Evolutionary conservation across 2,113 vertebrate species (phyloP).

Genomic region (Aphelocoma coerulescens): DNA sequence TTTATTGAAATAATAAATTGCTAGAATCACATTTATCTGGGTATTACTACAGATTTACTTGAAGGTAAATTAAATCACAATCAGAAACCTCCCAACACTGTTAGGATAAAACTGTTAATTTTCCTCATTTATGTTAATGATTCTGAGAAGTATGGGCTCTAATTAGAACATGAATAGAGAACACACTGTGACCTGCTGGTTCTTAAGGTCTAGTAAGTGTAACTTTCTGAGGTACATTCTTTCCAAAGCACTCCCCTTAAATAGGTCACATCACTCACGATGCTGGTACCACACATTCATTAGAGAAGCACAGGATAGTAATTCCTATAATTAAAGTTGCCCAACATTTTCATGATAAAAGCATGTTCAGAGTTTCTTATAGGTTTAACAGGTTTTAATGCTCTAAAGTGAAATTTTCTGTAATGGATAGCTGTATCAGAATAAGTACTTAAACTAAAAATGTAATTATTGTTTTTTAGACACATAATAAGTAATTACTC

Average conservation of each 20-base stretch:
- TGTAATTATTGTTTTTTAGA: slow-evolving; percentile 13
- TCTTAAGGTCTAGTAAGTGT: background rate
- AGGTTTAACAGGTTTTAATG: background rate
- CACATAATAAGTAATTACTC: background rate
- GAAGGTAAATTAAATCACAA: slow-evolving; percentile 2
- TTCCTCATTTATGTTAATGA: background rate
- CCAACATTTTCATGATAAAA: background rate
- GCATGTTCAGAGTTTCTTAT: background rate
- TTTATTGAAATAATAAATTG: background rate
- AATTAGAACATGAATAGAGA: slow-evolving; percentile 47
- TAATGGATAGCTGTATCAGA: background rate
- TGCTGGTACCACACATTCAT: background rate
- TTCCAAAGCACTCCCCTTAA: slow-evolving; percentile 12
- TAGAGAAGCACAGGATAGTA: background rate
- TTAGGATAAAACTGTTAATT: background rate
- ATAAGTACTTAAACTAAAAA: background rate
- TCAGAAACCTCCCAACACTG: background rate
- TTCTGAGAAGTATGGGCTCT: background rate
- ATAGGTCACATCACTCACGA: background rate
- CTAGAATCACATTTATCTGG: background rate
- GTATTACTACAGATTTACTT: background rate
- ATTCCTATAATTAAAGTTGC: background rate
- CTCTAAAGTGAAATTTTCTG: background rate
- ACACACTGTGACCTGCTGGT: slow-evolving; percentile 21
- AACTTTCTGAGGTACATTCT: background rate